These are phyloP conservation scores for Gasteruption jaculator DNA, from an alignment of 2,888 invertebrate genomes.

Conservation along the genomic window DNA sequence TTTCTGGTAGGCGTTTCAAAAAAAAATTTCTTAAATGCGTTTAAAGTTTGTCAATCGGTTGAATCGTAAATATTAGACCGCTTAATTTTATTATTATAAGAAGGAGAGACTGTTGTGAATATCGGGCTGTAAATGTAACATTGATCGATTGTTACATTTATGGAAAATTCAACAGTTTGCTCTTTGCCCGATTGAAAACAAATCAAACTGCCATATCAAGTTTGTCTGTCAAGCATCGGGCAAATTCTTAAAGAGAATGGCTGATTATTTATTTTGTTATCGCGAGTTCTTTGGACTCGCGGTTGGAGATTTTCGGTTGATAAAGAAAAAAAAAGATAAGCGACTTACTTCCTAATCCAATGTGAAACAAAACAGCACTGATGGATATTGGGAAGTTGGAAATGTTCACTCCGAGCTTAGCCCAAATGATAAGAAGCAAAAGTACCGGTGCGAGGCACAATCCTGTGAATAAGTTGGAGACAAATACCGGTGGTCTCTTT, in stretches of 20 bases:
- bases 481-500: constrained; percentile 78
- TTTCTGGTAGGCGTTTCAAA: constrained; percentile 4
- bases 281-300: too few relatives aligned
- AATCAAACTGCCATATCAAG: constrained; percentile 22
- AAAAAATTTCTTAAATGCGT: constrained; percentile 10
- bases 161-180: constrained; percentile 42
- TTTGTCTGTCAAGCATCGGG: constrained; percentile 38
- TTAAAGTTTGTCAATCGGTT: background rate
- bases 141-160: constrained; percentile 29
- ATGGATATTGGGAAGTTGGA: constrained; percentile 73
- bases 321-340: too few relatives aligned
- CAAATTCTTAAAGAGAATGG: constrained; percentile 17
- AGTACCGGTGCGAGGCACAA: constrained; percentile 79
- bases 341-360: constrained; percentile 74
- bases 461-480: constrained; percentile 88
- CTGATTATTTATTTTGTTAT: too few relatives aligned
- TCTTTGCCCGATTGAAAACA: constrained; percentile 41
- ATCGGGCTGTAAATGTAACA: constrained; percentile 42
- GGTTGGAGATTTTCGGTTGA: too few relatives aligned
- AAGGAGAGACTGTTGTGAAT: constrained; percentile 36
- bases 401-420: constrained; percentile 80
- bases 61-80: constrained; percentile 1
- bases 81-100: too few relatives aligned
- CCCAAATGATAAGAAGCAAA: constrained; percentile 81
- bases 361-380: constrained; percentile 85